Conservation (phyloP, 2,113 vertebrate species). For the Ancistrus triradiatus region DNA sequence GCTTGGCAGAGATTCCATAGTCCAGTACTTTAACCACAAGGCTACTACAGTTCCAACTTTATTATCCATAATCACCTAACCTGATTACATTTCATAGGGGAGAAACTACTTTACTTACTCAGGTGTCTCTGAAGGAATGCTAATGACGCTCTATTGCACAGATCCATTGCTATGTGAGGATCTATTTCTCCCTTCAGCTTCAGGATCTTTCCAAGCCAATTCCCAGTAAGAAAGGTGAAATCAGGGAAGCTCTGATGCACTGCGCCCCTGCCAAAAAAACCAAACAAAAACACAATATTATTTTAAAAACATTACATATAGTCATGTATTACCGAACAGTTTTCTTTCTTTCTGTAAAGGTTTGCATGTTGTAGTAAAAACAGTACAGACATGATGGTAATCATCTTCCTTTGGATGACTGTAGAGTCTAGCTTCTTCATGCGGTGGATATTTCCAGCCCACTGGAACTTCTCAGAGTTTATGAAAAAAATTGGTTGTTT, state of each 20-base stretch:
- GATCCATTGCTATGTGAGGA: slow-evolving; percentile 79
- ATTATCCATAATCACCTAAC: too few species aligned
- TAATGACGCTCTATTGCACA: slow-evolving; percentile 83
- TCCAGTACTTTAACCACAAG: too few species aligned
- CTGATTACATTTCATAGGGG: too few species aligned
- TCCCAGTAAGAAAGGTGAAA: slow-evolving; percentile 85
- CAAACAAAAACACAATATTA: not conserved
- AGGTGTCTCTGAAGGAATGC: slow-evolving; percentile 94
- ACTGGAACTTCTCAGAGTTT: slow-evolving; percentile 91
- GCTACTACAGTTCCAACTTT: too few species aligned
- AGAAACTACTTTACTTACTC: too few species aligned
- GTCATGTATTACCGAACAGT: not conserved
- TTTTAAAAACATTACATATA: too few species aligned
- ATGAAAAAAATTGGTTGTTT: slow-evolving; percentile 91
- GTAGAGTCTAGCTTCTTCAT: slow-evolving; percentile 76
- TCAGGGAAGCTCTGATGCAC: slow-evolving; percentile 95
- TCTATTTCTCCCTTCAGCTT: slow-evolving; percentile 84
- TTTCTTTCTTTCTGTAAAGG: not conserved
- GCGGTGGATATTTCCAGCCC: slow-evolving; percentile 74
- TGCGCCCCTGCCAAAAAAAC: slow-evolving; percentile 71
- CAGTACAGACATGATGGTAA: slow-evolving; percentile 82
- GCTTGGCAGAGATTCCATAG: too few species aligned
- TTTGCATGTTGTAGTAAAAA: too few species aligned
- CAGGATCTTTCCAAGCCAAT: slow-evolving; percentile 76
- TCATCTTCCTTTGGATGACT: slow-evolving; percentile 84